Conservation (phyloP, 2,113 vertebrate species). For the Phodopus roborovskii region DNA sequence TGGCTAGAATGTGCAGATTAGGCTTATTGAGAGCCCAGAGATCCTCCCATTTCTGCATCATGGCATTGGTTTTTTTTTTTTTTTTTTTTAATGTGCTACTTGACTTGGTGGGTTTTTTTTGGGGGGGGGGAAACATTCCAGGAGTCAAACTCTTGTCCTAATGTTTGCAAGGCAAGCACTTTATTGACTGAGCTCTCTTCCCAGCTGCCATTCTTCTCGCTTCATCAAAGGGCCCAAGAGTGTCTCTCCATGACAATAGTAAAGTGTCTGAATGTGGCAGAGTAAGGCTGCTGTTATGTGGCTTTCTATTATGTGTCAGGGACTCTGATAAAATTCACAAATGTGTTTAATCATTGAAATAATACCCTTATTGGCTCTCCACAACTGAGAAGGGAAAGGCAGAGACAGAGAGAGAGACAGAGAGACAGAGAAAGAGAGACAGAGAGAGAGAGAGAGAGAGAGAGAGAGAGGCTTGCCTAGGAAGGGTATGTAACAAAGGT, state of each 20-base stretch:
- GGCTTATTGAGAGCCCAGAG: neutral
- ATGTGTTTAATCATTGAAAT: neutral
- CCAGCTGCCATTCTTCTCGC: neutral
- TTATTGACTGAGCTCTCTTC: neutral
- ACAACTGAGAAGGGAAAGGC: neutral
- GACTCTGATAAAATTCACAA: neutral
- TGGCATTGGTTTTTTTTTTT: neutral
- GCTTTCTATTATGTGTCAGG: neutral
- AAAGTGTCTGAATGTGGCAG: neutral
- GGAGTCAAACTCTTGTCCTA: neutral
- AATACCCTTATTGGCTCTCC: slow-evolving; percentile 6
- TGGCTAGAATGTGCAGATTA: neutral
- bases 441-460: neutral
- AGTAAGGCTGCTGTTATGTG: neutral
- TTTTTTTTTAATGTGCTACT: neutral
- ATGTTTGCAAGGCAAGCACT: neutral
- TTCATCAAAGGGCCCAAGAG: neutral
- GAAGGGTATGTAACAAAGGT: neutral
- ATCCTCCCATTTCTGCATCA: neutral
- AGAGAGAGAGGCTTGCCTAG: neutral
- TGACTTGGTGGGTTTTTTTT: neutral
- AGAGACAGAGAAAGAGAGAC: neutral
- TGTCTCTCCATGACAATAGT: neutral
- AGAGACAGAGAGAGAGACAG: too few species aligned
- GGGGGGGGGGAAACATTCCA: too few species aligned